Percentiles rank a stretch among this genome's conserved stretches.
These are phyloP conservation scores for Carassius gibelio DNA, from an alignment of 2,113 vertebrate genomes.

Conservation along the genomic window DNA sequence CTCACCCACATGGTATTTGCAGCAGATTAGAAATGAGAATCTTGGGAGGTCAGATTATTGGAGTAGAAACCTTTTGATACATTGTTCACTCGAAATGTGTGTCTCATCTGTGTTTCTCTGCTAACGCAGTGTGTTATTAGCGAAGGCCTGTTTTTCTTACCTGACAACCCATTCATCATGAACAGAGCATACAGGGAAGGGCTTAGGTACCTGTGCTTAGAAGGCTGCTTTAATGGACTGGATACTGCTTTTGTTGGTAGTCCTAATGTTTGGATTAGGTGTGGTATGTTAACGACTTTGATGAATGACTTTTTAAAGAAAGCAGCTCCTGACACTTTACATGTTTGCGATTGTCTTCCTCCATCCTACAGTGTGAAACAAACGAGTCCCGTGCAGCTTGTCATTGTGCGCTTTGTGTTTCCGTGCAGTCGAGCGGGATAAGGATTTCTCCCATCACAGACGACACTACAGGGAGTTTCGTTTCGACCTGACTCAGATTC, in stretches of 20 bases:
- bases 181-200: slow-evolving; percentile 73
- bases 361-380: neutral
- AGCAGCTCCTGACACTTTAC: slow-evolving; percentile 55
- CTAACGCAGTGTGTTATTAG: slow-evolving; percentile 75
- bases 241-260: slow-evolving; percentile 77
- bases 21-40: neutral
- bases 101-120: slow-evolving; percentile 14
- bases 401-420: slow-evolving; percentile 53
- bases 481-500: slow-evolving; percentile 97
- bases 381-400: neutral
- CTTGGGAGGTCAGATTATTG: slow-evolving; percentile 5
- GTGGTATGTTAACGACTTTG: slow-evolving; percentile 70
- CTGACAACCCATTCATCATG: slow-evolving; percentile 86
- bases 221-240: slow-evolving; percentile 78
- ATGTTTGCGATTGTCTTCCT: slow-evolving; percentile 38
- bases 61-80: neutral
- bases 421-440: slow-evolving; percentile 92
- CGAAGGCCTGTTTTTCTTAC: slow-evolving; percentile 86
- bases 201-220: slow-evolving; percentile 78
- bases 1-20: slow-evolving; percentile 10
- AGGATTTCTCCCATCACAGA: slow-evolving; percentile 96
- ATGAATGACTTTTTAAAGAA: slow-evolving; percentile 69
- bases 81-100: slow-evolving; percentile 23
- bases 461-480: slow-evolving; percentile 98
- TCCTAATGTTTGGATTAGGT: slow-evolving; percentile 77